Evolutionary conservation across 2,113 vertebrate species (phyloP), one percentile per base, ranked within the genome.

Genomic region (Gallinago undulata): DNA sequence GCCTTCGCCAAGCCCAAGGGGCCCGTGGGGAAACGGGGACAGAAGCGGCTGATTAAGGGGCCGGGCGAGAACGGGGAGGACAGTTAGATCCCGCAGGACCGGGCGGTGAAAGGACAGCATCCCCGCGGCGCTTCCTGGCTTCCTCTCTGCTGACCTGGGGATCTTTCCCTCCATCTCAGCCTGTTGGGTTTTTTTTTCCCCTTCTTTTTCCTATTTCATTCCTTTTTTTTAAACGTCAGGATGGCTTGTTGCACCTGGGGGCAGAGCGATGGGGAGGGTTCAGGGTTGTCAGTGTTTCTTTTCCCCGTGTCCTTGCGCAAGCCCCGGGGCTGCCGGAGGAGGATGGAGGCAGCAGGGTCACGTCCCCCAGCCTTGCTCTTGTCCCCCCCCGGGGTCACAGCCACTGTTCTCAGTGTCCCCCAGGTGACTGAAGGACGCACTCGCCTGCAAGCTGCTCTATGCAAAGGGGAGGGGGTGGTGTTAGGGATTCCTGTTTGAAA

Each of bases 1-100:
- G 99, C 98, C 64, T 99, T 99, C 31, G 97, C 99, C 97, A 99
- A 99, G 98, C 99, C 99, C 93, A 98, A 98, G n/a, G 99, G 99
- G 83, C 99, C 99, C 0, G 99, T 99, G 55, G 99, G 99, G 56
- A 99, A 99, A 87, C 98, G 99, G 37, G 99, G 99, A 94, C 99
- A 99, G 97, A 99, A 99, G 97, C 98, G 99, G 69, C 98, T 99
- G 85, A 99, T 99, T 97, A 99, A 98, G 80, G 99, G 98, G 37
- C 98, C 98, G 0, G 99, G 98, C 0, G 99, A 99, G 97, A 99
- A 99, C 0, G 98, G 99, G 22, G 99, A 99, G 19, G 99, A 99
- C 94, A 99, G 98, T 97, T 99, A 99, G 96, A 96, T 33, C 68
- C 84, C 6, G 7, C 96, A 6, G 93, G 89, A 84, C 73, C 10